These are phyloP conservation scores for Toxostoma redivivum DNA, from an alignment of 2,113 vertebrate species.

Conservation along the genomic window DNA sequence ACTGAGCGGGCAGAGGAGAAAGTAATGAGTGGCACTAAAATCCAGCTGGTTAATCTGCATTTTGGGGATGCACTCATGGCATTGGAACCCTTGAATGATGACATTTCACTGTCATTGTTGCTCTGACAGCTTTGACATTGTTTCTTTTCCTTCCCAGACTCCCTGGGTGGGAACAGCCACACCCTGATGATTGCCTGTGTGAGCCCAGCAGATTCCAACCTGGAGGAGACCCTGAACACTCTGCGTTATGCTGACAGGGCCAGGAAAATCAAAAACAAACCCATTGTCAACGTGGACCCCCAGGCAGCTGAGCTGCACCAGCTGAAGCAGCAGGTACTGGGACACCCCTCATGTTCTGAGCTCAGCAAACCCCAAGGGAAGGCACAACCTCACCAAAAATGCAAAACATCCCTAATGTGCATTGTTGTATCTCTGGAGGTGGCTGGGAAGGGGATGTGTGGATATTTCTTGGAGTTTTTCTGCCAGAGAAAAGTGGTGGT, in stretches of 20 bases:
- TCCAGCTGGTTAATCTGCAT: neutral
- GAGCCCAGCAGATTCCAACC: conserved; percentile 94
- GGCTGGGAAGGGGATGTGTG: neutral
- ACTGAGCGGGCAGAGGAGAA: neutral
- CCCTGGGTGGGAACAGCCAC: conserved; percentile 95
- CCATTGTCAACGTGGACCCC: conserved; percentile 89
- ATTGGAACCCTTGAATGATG: neutral
- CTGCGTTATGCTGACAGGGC: conserved; percentile 94
- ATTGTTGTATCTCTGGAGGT: neutral
- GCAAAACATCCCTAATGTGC: rapidly evolving
- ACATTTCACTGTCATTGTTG: too few species aligned
- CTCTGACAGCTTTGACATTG: neutral
- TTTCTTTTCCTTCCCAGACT: conserved; percentile 73
- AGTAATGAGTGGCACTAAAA: neutral
- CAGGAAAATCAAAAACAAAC: conserved; percentile 97
- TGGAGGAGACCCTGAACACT: conserved; percentile 97
- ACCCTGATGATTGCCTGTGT: conserved; percentile 96
- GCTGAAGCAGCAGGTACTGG: conserved; percentile 88
- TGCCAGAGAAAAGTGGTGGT: neutral
- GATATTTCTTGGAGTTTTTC: neutral
- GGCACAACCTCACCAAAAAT: neutral
- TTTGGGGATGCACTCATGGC: rapidly evolving
- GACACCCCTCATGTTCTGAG: neutral
- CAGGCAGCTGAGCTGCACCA: conserved; percentile 83
- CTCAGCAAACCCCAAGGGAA: neutral